Evolutionary conservation across 2,113 vertebrate genomes (phyloP), one percentile per base, ranked within the genome.

Genomic region (Lampris megalopsis): DNA sequence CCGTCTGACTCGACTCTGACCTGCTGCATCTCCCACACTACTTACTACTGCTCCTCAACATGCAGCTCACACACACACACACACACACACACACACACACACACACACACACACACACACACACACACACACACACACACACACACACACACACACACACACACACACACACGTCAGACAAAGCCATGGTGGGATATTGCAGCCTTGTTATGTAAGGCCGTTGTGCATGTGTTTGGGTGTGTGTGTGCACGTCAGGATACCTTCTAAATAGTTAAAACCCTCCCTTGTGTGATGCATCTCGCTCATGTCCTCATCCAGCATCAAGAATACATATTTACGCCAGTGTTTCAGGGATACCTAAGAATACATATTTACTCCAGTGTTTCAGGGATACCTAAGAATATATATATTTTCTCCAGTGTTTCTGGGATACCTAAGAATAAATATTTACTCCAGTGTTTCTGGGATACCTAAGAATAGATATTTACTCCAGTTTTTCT

Each of bases 181-280:
- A 24, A 24, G 24, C 24, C 24, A 24, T 24, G 24, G 24, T 24
- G 24, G 24, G 24, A 24, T 24, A 24, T 24, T 24, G 24, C 24
- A 24, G 24, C 24, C 24, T 24, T 24, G 24, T 24, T 24, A 24
- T 24, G 24, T 24, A 24, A 24, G 24, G 24, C 24, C 24, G 24
- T 24, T 48, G 64, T 69, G 67, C 8, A n/a, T 60, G 48, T 80
- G 7, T 66, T 11, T 57, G 41, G 9, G 24, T 78, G 42, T 73
- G 45, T 62, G 63, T 7, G 11, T 48, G 43, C 73, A 69, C 63
- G 59, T 85, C 45, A 61, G 50, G 65, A 54, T 63, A 72, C 66
- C 73, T 83, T 57, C n/a, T 86, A 60, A 85, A 80, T 82, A 73
- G 75, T 85, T 81, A 75, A 89, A 84, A 50, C 63, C 65, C 80